These are phyloP conservation scores for Nettapus auritus DNA, from an alignment of 2,113 vertebrate species.

Conservation along the genomic window DNA sequence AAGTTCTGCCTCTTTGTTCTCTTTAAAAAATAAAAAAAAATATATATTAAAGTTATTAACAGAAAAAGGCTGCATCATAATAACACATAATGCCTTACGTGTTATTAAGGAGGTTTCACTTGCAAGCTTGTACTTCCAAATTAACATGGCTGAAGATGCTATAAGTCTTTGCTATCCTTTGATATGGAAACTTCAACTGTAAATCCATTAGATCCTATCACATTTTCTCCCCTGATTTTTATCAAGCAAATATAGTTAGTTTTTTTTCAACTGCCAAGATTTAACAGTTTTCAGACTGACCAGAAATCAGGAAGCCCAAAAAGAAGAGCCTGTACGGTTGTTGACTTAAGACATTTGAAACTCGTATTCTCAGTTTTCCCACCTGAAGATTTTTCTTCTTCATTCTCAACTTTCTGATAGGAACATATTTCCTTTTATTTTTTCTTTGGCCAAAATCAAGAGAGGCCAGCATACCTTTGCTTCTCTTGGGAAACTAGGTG, in stretches of 20 bases:
- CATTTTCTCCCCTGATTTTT: constrained; percentile 21
- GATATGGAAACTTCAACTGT: neutral
- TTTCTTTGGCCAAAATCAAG: neutral
- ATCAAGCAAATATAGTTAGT: neutral
- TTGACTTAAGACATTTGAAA: neutral
- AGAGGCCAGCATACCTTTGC: neutral
- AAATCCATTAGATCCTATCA: neutral
- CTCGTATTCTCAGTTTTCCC: neutral
- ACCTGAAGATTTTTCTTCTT: neutral
- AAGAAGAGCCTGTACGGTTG: neutral
- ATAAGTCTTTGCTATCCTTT: constrained; percentile 8
- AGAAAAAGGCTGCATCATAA: neutral
- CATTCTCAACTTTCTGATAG: neutral
- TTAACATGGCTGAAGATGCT: neutral
- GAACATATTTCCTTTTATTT: neutral
- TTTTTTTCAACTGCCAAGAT: neutral
- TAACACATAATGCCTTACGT: neutral
- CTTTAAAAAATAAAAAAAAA: neutral
- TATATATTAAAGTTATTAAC: neutral
- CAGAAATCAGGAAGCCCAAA: neutral
- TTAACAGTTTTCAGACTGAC: constrained; percentile 2
- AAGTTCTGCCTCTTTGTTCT: neutral
- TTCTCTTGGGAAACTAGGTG: neutral
- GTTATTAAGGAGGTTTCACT: neutral
- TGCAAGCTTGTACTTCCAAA: neutral